These are phyloP conservation scores for Falco novaeseelandiae DNA, from an alignment of 2,797 vertebrate genomes.

Conservation along the genomic window DNA sequence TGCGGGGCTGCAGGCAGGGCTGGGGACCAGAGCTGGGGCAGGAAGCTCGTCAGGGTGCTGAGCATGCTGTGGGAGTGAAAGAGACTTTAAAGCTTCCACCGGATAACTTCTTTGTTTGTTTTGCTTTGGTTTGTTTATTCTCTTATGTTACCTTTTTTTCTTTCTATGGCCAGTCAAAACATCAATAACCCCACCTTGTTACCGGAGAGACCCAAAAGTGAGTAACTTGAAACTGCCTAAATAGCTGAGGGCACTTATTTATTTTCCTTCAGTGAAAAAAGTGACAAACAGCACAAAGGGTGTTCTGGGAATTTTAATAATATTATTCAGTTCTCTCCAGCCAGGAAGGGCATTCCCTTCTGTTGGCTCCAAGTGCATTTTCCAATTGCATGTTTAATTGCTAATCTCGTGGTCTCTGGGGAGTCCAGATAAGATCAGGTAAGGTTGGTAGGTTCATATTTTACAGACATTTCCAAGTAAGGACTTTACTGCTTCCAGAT, in stretches of 20 bases:
- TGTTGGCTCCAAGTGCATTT: background rate
- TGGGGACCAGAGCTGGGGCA: background rate
- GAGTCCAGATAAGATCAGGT: slow-evolving; percentile 25
- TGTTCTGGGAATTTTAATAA: background rate
- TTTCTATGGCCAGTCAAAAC: background rate
- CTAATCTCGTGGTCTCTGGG: background rate
- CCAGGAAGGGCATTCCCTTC: background rate
- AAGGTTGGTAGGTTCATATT: background rate
- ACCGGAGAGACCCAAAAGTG: background rate
- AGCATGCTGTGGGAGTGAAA: background rate
- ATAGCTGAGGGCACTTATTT: background rate
- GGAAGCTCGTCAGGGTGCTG: background rate
- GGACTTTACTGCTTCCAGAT: background rate
- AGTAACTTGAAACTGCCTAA: background rate
- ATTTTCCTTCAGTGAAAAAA: background rate
- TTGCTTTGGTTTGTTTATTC: background rate
- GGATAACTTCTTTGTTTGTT: background rate
- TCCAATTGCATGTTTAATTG: background rate
- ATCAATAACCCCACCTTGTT: background rate
- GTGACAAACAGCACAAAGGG: background rate
- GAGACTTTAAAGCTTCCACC: background rate
- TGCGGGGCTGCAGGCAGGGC: background rate
- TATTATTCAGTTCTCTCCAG: background rate
- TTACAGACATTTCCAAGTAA: background rate
- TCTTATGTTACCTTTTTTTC: background rate